Evolutionary conservation across 2,113 vertebrate species (phyloP).

Genomic region (Semnornis frantzii): DNA sequence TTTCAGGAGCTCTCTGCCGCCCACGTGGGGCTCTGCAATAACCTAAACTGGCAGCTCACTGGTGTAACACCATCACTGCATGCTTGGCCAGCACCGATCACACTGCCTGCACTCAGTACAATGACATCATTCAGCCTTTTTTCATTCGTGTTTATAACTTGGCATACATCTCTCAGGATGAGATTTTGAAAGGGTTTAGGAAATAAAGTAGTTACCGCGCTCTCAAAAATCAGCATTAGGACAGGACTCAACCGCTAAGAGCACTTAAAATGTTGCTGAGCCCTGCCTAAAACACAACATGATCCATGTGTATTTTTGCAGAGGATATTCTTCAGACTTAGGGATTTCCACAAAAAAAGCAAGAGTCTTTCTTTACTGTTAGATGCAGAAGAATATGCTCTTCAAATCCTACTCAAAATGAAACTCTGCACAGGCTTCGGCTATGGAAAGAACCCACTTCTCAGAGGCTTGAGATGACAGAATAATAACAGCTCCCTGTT

Average conservation of each 20-base stretch:
- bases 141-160: slow-evolving; percentile 4
- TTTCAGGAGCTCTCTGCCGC: neutral
- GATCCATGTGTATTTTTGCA: neutral
- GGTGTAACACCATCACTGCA: neutral
- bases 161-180: neutral
- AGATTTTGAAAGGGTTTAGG: slow-evolving; percentile 33
- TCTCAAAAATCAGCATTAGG: neutral
- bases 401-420: slow-evolving; percentile 38
- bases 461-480: neutral
- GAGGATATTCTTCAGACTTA: neutral
- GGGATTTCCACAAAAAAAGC: neutral
- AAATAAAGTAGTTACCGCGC: neutral
- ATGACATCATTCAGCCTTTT: slow-evolving; percentile 18
- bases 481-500: neutral
- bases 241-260: neutral
- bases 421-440: slow-evolving; percentile 33
- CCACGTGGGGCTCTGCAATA: neutral
- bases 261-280: neutral
- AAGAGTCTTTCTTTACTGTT: neutral
- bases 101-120: neutral
- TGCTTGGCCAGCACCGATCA: neutral
- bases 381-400: neutral
- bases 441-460: slow-evolving; percentile 45
- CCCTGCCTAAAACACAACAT: neutral
- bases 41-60: neutral